A percentile compares a stretch with the other conserved stretches of the same genome.
These are phyloP conservation scores for Meda fulgida DNA, from an alignment of 2,797 vertebrate species.

Conservation along the genomic window DNA sequence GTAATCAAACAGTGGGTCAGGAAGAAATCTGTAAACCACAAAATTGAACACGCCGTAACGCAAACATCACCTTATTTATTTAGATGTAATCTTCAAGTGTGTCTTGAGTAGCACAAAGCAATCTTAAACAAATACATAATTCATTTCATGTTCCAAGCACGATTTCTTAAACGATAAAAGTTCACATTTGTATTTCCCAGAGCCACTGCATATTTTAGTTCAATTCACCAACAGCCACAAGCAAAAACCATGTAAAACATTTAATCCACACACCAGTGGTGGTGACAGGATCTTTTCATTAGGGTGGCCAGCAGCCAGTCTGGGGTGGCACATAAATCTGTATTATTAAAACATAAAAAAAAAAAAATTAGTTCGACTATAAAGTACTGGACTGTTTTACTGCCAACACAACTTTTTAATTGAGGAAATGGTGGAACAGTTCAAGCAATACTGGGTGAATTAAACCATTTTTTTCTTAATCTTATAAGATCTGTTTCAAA, in stretches of 20 bases:
- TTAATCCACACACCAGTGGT: not conserved
- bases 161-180: conserved; percentile 4
- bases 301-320: not conserved
- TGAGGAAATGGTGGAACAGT: not conserved
- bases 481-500: not conserved
- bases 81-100: not conserved
- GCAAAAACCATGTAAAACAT: not conserved
- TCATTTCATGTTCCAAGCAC: not conserved
- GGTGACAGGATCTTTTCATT: not conserved
- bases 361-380: not conserved
- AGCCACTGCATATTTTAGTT: conserved; percentile 11
- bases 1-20: conserved; percentile 18
- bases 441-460: not conserved
- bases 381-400: not conserved
- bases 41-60: not conserved
- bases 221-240: conserved; percentile 4
- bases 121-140: conserved; percentile 26
- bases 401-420: not conserved
- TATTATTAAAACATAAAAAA: no score
- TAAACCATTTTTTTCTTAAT: no score
- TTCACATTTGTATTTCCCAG: not conserved
- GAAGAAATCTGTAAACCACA: conserved; percentile 12
- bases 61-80: conserved; percentile 25
- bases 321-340: not conserved
- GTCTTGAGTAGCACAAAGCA: conserved; percentile 8